phyloP scores from a whole-genome alignment of 2,888 invertebrate genomes.

The Machimus rusticus region DNA sequence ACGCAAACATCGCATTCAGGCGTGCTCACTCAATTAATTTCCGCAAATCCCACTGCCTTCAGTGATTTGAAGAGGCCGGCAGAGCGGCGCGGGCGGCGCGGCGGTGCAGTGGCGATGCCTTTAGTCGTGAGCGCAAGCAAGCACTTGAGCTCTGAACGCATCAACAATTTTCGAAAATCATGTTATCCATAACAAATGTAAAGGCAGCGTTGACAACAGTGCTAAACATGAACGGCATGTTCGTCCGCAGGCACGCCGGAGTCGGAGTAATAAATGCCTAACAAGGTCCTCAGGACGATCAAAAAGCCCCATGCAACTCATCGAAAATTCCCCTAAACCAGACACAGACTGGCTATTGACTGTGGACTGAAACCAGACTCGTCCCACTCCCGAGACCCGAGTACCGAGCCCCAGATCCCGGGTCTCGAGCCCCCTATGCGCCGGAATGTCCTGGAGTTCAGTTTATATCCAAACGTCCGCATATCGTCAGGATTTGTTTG shows the following conservation, averaged over 20 bases:
- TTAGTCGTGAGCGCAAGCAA: neutral
- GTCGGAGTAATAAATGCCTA: constrained; percentile 37
- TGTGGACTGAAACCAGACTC: neutral
- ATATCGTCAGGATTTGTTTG: constrained; percentile 36
- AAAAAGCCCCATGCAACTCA: constrained; percentile 29
- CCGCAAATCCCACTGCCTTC: neutral
- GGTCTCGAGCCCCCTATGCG: neutral
- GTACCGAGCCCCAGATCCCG: neutral
- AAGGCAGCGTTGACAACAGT: constrained; percentile 26
- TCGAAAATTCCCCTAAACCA: constrained; percentile 18
- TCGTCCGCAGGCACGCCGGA: neutral
- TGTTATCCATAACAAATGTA: constrained; percentile 35
- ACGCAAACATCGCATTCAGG: neutral
- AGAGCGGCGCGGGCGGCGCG: neutral
- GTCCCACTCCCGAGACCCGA: neutral
- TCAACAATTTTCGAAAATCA: constrained; percentile 38
- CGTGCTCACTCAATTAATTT: constrained; percentile 1
- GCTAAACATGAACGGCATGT: constrained; percentile 12
- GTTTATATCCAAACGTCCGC: constrained; percentile 21
- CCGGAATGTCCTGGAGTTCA: neutral
- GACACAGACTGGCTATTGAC: constrained; percentile 3
- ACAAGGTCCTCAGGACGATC: constrained; percentile 34
- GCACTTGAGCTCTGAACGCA: constrained; percentile 12
- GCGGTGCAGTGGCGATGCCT: neutral
- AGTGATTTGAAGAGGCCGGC: neutral